A percentile compares a stretch with the other conserved stretches of the same genome.
phyloP scores from a whole-genome alignment of 1,140 invertebrate genomes.

The Magallana gigas region DNA sequence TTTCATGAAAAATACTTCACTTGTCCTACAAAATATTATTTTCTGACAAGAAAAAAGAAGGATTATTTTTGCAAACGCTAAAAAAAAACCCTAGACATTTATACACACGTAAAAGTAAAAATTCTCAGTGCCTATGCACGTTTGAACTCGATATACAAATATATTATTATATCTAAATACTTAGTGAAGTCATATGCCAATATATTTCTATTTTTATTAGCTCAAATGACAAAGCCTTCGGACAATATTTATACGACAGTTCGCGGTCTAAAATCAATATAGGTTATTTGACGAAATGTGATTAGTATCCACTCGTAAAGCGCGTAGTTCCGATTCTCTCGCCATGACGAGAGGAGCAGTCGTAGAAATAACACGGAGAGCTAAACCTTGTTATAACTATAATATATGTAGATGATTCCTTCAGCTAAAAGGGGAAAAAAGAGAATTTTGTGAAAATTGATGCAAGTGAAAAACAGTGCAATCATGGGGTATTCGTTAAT shows the following conservation, averaged over 20 bases:
- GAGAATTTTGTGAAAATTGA: no score
- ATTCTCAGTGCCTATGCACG: no score
- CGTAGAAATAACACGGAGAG: background rate
- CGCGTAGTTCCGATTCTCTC: background rate
- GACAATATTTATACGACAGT: slow-evolving; percentile 2
- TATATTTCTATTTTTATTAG: slow-evolving; percentile 16
- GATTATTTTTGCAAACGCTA: no score
- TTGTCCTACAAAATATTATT: no score
- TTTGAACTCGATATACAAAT: no score
- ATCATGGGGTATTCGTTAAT: background rate
- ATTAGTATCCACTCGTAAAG: background rate
- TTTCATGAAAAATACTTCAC: no score
- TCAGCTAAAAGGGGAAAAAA: background rate
- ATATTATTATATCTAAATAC: no score
- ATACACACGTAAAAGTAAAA: no score
- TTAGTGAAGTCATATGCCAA: no score
- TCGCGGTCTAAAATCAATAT: slow-evolving; percentile 11
- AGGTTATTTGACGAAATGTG: slow-evolving; percentile 3
- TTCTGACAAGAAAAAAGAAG: no score
- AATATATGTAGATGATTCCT: background rate
- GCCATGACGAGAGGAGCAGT: background rate
- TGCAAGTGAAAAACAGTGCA: background rate
- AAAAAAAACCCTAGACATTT: no score
- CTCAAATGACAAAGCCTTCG: background rate
- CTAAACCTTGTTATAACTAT: background rate